phyloP scores from a whole-genome alignment of 2,113 vertebrate genomes.

The Silurus meridionalis region DNA sequence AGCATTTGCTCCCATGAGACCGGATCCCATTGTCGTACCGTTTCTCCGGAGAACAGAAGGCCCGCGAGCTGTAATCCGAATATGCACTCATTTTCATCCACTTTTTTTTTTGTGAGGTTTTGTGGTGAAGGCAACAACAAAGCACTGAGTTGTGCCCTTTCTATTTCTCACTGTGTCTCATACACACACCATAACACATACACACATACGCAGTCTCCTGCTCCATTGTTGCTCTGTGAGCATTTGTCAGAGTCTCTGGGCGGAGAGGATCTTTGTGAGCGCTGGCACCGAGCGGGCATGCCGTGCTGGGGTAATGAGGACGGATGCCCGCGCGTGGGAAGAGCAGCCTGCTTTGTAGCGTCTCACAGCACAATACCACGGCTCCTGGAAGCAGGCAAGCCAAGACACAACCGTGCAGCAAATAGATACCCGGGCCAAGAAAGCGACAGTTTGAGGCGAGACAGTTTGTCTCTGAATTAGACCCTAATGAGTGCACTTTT shows the following conservation, averaged over 20 bases:
- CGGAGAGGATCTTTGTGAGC: conserved; percentile 45
- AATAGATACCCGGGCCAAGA: conserved; percentile 49
- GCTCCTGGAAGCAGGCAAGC: conserved; percentile 52
- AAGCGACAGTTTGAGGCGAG: conserved; percentile 44
- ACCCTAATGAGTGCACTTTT: conserved; percentile 56
- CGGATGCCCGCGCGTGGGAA: conserved; percentile 54
- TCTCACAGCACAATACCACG: conserved; percentile 50
- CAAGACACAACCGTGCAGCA: conserved; percentile 39
- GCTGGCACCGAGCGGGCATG: conserved; percentile 46
- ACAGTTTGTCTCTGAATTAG: conserved; percentile 61
- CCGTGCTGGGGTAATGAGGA: conserved; percentile 58
- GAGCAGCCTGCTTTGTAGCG: conserved; percentile 55
- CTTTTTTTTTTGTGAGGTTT: conserved; percentile 36
- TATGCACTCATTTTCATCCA: conserved; percentile 24
- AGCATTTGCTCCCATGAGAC: conserved; percentile 11
- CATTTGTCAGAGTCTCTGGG: conserved; percentile 50
- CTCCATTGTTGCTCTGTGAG: conserved; percentile 40
- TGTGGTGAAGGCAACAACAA: conserved; percentile 34
- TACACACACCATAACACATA: not conserved
- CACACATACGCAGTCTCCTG: conserved; percentile 11
- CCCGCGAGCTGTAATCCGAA: conserved; percentile 18
- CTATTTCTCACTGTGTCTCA: conserved; percentile 15
- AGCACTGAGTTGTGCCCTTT: conserved; percentile 41
- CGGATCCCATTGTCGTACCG: conserved; percentile 2
- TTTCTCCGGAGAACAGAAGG: conserved; percentile 28